These are phyloP conservation scores for Batillaria attramentaria DNA, from an alignment of 1,140 invertebrate species.

Conservation along the genomic window DNA sequence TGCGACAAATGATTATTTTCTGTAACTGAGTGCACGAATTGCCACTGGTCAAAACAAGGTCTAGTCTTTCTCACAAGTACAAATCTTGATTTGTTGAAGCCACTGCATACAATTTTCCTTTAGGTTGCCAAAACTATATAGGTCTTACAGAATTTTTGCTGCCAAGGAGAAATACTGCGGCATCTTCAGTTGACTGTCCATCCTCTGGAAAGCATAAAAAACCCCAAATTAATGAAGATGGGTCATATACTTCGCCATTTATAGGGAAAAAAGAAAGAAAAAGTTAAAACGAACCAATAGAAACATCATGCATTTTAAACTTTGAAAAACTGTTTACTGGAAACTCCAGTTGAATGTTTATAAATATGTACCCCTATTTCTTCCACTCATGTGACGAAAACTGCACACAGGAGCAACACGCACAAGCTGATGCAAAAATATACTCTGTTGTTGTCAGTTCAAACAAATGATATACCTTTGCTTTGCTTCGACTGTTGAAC, in stretches of 20 bases:
- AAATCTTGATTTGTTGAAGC: too few relatives aligned
- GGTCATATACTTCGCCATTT: too few relatives aligned
- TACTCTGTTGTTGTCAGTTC: background rate
- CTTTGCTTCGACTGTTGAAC: conserved; percentile 44
- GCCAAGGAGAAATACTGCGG: conserved; percentile 58
- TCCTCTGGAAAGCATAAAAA: conserved; percentile 50
- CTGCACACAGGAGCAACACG: background rate
- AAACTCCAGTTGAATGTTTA: too few relatives aligned
- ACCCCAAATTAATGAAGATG: too few relatives aligned
- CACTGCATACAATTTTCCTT: too few relatives aligned
- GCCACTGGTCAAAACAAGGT: too few relatives aligned
- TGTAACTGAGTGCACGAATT: too few relatives aligned
- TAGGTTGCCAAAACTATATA: background rate
- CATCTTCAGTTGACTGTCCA: conserved; percentile 49
- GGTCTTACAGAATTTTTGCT: conserved; percentile 61
- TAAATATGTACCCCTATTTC: too few relatives aligned
- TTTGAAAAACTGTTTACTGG: background rate
- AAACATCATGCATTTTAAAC: background rate
- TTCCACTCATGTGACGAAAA: background rate
- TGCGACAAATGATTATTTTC: too few relatives aligned
- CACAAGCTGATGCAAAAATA: background rate
- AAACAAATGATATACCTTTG: conserved; percentile 36
- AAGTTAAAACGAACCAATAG: background rate
- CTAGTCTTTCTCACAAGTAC: too few relatives aligned
- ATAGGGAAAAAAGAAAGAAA: background rate